These are phyloP conservation scores for Serranus cabrilla DNA, from an alignment of 2,797 vertebrate genomes.

Conservation along the genomic window DNA sequence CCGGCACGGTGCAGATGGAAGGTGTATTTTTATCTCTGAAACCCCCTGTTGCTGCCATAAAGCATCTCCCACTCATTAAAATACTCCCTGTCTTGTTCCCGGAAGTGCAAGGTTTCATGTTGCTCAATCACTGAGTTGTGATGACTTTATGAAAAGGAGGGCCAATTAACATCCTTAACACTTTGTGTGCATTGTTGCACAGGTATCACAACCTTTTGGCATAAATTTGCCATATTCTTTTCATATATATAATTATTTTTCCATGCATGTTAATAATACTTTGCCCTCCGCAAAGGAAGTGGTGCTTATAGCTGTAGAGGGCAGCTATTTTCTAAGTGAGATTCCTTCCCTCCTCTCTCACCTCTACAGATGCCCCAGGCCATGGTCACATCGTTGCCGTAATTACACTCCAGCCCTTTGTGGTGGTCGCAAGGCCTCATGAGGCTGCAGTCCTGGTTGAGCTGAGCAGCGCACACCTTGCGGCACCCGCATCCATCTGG, in stretches of 20 bases:
- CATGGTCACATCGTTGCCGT: slow-evolving; percentile 82
- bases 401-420: slow-evolving; percentile 89
- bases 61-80: slow-evolving; percentile 65
- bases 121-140: slow-evolving; percentile 13
- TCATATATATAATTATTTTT: neutral
- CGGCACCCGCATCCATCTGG: slow-evolving; percentile 85
- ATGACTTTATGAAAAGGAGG: slow-evolving; percentile 1
- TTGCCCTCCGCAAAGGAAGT: neutral
- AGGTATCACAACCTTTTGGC: neutral
- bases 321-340: neutral
- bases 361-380: slow-evolving; percentile 86
- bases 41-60: slow-evolving; percentile 57
- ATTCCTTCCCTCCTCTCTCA: slow-evolving; percentile 58
- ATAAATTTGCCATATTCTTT: neutral
- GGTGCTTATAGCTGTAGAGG: neutral
- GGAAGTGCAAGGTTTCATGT: slow-evolving; percentile 24
- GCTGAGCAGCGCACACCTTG: slow-evolving; percentile 86
- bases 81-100: slow-evolving; percentile 23
- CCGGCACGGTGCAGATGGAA: slow-evolving; percentile 50
- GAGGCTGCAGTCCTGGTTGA: slow-evolving; percentile 85
- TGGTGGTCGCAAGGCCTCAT: slow-evolving; percentile 85
- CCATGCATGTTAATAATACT: neutral
- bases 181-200: neutral
- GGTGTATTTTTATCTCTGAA: slow-evolving; percentile 77
- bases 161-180: neutral